Evolutionary conservation across 2,113 vertebrate species (phyloP), one percentile per base, ranked within the genome.

Genomic region (Ictalurus punctatus): DNA sequence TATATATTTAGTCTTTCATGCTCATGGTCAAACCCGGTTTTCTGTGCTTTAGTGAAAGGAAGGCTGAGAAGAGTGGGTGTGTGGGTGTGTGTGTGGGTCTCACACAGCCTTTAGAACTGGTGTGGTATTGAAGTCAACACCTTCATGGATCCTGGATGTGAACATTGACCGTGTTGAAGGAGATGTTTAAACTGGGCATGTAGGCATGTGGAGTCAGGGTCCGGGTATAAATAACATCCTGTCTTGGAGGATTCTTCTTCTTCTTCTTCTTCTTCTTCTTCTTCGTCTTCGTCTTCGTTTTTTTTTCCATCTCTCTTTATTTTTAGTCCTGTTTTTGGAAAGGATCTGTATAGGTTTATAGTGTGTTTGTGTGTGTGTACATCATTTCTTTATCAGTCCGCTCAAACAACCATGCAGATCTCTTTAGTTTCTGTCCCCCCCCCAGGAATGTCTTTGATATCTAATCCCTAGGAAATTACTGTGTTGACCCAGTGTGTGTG

Each of bases 371-470:
- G 85, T 61, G 56, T 25, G 34, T 4, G 3, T 19, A 6, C 13
- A 69, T 30, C n/a, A 71, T 14, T 71, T 88, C 30, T 34, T 88
- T 78, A 79, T 85, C 69, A 65, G 81, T 52, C 14, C 63, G 4
- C 30, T 88, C 73, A 79, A 14, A 34, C 27, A 37, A 65, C 61
- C 73, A 40, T 89, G 73, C 59, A 78, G 79, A 73, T 65, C 25
- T 89, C 40, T 73, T n/a, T n/a, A 6, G 23, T 56, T 52, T 23
- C 34, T 74, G 61, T 86, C 40, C 25, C 54, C 27, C 1, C n/a
- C 56, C 34, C 37, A 73, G 86, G 86, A 91, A 90, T 90, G 83
- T 58, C 86, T 91, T 91, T 91, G 90, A 88, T 91, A 80, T 88
- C 4, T 48, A 52, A 85, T 23, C 34, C 78, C 52, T 83, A 65